Evolutionary conservation across 2,888 invertebrate species (phyloP), one percentile per base, ranked within the genome.

Genomic region (Eupelmus urozonus): DNA sequence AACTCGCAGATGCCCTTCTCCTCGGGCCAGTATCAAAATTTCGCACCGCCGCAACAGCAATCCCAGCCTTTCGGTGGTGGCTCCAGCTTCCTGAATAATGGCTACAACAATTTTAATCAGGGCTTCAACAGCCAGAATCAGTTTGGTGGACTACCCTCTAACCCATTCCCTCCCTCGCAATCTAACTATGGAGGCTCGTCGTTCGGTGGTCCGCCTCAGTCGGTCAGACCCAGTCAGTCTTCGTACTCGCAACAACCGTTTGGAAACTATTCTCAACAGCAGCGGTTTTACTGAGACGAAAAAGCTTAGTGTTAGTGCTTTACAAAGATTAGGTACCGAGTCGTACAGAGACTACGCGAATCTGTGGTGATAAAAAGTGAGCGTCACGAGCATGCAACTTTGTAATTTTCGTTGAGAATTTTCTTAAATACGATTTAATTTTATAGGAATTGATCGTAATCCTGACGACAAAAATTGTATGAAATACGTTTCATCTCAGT

Each of bases 61-160:
- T 77, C 82, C 45, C 86, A 83, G 60, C 76, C 83, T 29, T 88
- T 85, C 29, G 76, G 82, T 40, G 79, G 80, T 78, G 9, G 9
- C 34, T 4, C 85, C 11, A 83, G 82, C 27, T 88, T 86, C 70
- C 83, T 88, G 81, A 88, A 89, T 74, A 89, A 89, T 74, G 87
- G 88, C 20, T 89, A 88, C 53, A 85, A 83, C 80, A 85, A 85
- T 73, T 88, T 88, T 60, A 85, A 85, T 71, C 89, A 85, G 69
- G 81, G 85, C 11, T 87, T 86, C 63, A 79, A 81, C 40, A 84
- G 81, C 70, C 79, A 86, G 77, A 78, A 76, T 67, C 82, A 81
- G 29, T 82, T 67, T 20, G 25, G 69, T 63, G 67, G 63, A n/a
- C 79, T 84, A 23, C 51, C 82, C 11, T 67, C 83, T n/a, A 84